A percentile compares a stretch with the other conserved stretches of the same genome.
phyloP scores from a whole-genome alignment of 2,888 invertebrate species.

The Spilarctia lutea region DNA sequence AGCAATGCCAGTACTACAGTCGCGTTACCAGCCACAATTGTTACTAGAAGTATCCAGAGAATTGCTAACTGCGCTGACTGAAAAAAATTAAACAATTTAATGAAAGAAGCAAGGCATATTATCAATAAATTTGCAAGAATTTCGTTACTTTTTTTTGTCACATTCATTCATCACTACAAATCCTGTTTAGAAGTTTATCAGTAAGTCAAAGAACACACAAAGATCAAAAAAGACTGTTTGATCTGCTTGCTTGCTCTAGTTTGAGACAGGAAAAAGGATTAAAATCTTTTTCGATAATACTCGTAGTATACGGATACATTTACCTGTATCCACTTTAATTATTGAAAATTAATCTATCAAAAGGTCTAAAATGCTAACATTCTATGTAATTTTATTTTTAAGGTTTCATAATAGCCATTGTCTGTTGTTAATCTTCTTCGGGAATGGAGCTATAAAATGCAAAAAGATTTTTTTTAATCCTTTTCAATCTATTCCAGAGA shows the following conservation, averaged over 20 bases:
- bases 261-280: too few species aligned
- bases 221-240: too few species aligned
- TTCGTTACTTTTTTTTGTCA: not conserved
- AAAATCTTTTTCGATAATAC: too few species aligned
- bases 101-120: too few species aligned
- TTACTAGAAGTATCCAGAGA: slow-evolving; percentile 92
- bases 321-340: too few species aligned
- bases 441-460: not conserved
- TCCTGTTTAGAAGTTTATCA: not conserved
- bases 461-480: not conserved
- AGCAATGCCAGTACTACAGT: slow-evolving; percentile 94
- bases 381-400: not conserved
- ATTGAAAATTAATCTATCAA: not conserved
- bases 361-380: not conserved
- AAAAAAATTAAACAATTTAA: slow-evolving; percentile 11
- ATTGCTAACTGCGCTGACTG: slow-evolving; percentile 96
- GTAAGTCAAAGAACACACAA: not conserved
- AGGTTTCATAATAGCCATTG: not conserved
- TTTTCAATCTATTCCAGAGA: not conserved
- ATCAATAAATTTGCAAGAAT: too few species aligned
- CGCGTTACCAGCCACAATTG: slow-evolving; percentile 95
- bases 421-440: not conserved
- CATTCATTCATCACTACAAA: not conserved
- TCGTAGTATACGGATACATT: too few species aligned
- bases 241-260: too few species aligned